A percentile compares a stretch with the other conserved stretches of the same genome.
phyloP scores from a whole-genome alignment of 2,113 vertebrate genomes.

The Daboia siamensis region DNA sequence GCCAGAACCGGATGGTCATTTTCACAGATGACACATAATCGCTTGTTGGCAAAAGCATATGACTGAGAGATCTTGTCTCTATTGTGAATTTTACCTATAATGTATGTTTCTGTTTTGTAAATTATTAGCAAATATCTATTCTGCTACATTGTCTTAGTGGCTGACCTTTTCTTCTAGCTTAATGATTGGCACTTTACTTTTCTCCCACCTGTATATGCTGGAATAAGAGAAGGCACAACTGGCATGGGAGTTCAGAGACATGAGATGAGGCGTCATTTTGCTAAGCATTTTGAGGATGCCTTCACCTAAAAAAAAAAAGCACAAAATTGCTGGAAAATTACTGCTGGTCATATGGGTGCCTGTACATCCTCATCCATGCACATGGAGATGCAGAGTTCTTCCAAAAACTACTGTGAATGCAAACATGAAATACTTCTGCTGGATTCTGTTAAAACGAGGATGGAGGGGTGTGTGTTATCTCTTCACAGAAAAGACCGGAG shows the following conservation, averaged over 20 bases:
- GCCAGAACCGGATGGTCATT: neutral
- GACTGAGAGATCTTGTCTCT: neutral
- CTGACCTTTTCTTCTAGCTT: neutral
- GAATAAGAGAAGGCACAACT: neutral
- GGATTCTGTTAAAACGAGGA: neutral
- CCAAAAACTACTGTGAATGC: neutral
- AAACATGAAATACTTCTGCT: neutral
- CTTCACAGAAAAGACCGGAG: neutral
- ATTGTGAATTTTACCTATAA: neutral
- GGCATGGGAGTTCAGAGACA: neutral
- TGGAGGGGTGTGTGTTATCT: neutral
- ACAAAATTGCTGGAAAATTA: neutral
- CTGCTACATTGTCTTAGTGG: neutral
- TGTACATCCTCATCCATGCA: neutral
- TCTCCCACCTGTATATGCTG: neutral
- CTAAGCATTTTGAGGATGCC: neutral
- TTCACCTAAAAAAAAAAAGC: neutral
- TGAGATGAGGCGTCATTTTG: neutral
- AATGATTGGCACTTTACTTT: neutral
- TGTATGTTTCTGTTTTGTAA: neutral
- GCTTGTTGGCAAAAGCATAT: neutral
- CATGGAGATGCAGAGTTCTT: neutral
- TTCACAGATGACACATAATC: neutral
- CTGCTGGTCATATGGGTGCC: neutral
- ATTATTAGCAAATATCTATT: constrained; percentile 2